Percentiles rank a stretch among this genome's conserved stretches.
These are phyloP conservation scores for Chironomus striatipennis DNA, from an alignment of 1,140 invertebrate genomes.

Conservation along the genomic window DNA sequence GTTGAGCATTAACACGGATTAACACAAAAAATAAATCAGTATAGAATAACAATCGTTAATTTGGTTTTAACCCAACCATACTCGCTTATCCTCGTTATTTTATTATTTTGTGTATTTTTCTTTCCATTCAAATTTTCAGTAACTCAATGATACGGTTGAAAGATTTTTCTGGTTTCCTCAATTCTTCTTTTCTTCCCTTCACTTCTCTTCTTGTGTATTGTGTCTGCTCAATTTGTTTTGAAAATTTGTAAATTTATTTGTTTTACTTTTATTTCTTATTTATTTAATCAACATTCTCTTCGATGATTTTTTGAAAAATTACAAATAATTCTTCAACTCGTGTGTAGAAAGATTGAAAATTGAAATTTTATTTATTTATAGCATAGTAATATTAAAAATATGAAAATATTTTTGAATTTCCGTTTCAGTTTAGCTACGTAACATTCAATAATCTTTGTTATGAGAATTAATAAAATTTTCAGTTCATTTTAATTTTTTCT, in stretches of 20 bases:
- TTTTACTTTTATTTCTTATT: background rate
- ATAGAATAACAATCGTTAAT: background rate
- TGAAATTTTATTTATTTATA: background rate
- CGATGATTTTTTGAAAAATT: constrained; percentile 17
- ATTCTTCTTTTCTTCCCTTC: background rate
- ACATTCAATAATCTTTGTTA: background rate
- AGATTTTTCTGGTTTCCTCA: background rate
- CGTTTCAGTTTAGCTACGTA: background rate
- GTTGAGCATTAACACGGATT: too few species aligned
- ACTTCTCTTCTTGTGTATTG: background rate
- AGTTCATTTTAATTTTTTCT: too few species aligned
- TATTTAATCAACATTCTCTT: constrained; percentile 15
- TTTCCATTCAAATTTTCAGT: background rate
- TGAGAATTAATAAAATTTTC: too few species aligned
- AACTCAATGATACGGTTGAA: constrained; percentile 15
- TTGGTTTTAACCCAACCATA: background rate
- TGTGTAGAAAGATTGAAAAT: background rate
- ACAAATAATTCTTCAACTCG: background rate
- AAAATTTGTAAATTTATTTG: constrained; percentile 22
- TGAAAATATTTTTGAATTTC: constrained; percentile 14
- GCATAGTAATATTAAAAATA: background rate
- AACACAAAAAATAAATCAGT: constrained; percentile 2
- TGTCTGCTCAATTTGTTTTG: background rate
- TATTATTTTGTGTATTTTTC: background rate
- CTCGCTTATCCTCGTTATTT: constrained; percentile 6